Evolutionary conservation across 1,140 invertebrate species (phyloP), one percentile per base, ranked within the genome.

Genomic region (Stegodyphus dumicola): DNA sequence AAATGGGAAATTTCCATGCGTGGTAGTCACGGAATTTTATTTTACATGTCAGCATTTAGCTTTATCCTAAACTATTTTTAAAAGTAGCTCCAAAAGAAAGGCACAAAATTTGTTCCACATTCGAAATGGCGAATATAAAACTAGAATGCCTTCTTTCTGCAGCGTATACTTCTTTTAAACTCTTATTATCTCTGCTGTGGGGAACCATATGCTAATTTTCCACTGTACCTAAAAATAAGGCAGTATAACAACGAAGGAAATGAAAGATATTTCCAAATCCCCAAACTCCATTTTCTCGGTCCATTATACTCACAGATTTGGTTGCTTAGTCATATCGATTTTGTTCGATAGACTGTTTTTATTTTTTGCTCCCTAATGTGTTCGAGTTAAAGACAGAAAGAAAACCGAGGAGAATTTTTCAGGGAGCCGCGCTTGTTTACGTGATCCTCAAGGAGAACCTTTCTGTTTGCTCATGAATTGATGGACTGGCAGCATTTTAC

Each of bases 261-360:
- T 60, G 56, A 60, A 60, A 15, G 15, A 60, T 67, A 67, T 67
- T 67, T 18, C 66, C 66, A n/a, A 67, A 18, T 17, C 66, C 15
- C 66, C n/a, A 67, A 17, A 67, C 66, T 67, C 66, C n/a, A 67
- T 67, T 67, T 17, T 67, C 66, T 18, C 33, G 17, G 5, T 17
- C 66, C 66, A 67, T 67, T 67, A 67, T 67, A 67, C 66, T 67
- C n/a, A 67, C 66, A 67, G 66, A 67, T 67, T 67, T 17, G 66
- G 17, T 18, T 67, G n/a, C 18, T 67, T 67, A 64, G 60, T 64
- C 60, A 64, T 64, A 67, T 67, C 66, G 66, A 67, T 67, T 67
- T 17, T 6, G 5, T 67, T 67, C 66, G 5, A 67, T n/a, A 67
- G n/a, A 18, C 9, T 17, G n/a, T 17, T 67, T 67, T 67, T 67